A percentile compares a stretch with the other conserved stretches of the same genome.
Evolutionary conservation across 2,888 invertebrate species (phyloP).

Genomic region (Xanthorhoe designata): DNA sequence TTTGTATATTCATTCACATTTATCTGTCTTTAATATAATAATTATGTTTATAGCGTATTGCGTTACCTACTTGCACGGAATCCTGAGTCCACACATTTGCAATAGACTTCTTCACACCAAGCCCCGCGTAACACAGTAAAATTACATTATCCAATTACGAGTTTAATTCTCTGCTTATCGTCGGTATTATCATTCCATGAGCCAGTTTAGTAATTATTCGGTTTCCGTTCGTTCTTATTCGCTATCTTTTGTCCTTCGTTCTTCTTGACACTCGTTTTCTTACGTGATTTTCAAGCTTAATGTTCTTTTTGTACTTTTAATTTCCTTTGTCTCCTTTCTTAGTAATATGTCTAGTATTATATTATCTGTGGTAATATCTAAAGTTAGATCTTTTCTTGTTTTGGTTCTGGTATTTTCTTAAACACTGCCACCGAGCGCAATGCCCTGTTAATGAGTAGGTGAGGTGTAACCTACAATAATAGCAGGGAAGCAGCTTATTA

Average conservation of each 20-base stretch:
- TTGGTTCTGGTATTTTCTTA: not conserved
- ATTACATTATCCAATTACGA: conserved; percentile 22
- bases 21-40: not conserved
- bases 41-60: not conserved
- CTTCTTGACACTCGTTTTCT: conserved; percentile 8
- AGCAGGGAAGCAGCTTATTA: conserved; percentile 15
- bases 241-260: conserved; percentile 52
- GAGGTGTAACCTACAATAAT: conserved; percentile 9
- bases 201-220: conserved; percentile 43
- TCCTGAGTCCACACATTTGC: conserved; percentile 5
- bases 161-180: conserved; percentile 38
- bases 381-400: not conserved
- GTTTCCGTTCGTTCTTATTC: conserved; percentile 49
- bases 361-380: no score
- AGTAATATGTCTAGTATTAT: no score
- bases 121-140: conserved; percentile 27
- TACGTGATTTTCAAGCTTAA: not conserved
- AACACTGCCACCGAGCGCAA: conserved; percentile 4
- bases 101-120: conserved; percentile 12
- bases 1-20: not conserved
- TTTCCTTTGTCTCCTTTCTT: not conserved
- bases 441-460: conserved; percentile 15
- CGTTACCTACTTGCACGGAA: not conserved
- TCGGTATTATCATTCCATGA: conserved; percentile 31
- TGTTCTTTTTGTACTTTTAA: not conserved